phyloP scores from a whole-genome alignment of 2,797 vertebrate species.

The Percopsis omiscomaycus region DNA sequence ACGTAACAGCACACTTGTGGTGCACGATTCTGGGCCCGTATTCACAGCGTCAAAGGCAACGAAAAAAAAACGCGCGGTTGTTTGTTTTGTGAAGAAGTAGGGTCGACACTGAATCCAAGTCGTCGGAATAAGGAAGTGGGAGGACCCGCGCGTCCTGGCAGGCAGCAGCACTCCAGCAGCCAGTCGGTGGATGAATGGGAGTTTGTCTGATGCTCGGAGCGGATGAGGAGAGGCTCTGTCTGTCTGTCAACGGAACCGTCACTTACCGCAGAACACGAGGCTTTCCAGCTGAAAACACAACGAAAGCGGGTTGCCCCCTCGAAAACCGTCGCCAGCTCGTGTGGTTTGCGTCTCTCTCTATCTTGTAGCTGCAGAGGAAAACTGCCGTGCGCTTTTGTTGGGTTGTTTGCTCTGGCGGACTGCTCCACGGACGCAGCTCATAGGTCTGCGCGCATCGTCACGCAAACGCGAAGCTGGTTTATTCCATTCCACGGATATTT shows the following conservation, averaged over 20 bases:
- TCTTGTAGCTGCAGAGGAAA: conserved; percentile 33
- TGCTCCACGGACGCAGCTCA: conserved; percentile 55
- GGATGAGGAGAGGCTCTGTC: conserved; percentile 65
- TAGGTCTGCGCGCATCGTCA: conserved; percentile 49
- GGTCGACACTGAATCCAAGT: conserved; percentile 60
- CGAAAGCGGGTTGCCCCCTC: conserved; percentile 22
- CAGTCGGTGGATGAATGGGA: conserved; percentile 77
- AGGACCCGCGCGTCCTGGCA: conserved; percentile 28
- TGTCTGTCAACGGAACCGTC: conserved; percentile 53
- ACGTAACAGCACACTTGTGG: conserved; percentile 33
- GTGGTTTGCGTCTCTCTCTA: conserved; percentile 35
- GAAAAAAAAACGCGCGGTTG: conserved; percentile 33
- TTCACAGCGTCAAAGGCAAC: conserved; percentile 44
- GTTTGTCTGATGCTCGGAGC: conserved; percentile 69
- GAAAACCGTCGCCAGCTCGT: conserved; percentile 27
- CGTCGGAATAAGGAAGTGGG: conserved; percentile 76
- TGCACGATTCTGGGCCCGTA: conserved; percentile 46
- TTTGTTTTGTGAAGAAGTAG: conserved; percentile 53
- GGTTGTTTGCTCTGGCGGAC: conserved; percentile 28
- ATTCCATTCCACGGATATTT: conserved; percentile 61
- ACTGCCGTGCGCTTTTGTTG: conserved; percentile 34
- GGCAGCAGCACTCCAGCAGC: conserved; percentile 42
- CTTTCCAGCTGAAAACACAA: conserved; percentile 37
- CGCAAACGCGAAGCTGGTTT: conserved; percentile 58
- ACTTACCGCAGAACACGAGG: conserved; percentile 40